These are phyloP conservation scores for Scylla paramamosain DNA, from an alignment of 1,140 invertebrate species.

Conservation along the genomic window DNA sequence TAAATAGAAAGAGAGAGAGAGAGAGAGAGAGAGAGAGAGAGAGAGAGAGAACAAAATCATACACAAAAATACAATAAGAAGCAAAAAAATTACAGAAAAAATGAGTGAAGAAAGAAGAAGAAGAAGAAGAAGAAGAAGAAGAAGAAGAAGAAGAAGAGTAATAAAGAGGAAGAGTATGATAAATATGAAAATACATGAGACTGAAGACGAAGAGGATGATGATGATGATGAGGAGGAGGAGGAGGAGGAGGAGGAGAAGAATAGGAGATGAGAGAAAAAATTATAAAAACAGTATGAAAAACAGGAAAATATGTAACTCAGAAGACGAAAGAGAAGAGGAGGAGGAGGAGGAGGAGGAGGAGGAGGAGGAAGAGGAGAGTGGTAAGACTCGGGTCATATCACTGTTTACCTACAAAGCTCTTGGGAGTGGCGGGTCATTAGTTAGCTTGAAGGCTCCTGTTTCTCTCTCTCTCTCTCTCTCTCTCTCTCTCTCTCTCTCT, in stretches of 20 bases:
- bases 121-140: neutral
- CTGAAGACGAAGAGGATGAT: neutral
- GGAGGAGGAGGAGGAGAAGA: neutral
- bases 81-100: neutral
- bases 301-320: too few species aligned
- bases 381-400: neutral
- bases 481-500: slow-evolving; percentile 16
- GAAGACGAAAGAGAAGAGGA: neutral
- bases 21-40: neutral
- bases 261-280: too few species aligned
- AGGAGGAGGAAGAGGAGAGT: neutral
- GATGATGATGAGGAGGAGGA: neutral
- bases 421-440: slow-evolving; percentile 45
- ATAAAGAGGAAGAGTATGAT: neutral
- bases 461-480: slow-evolving; percentile 11
- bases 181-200: neutral
- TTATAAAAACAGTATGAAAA: too few species aligned
- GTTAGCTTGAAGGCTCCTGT: slow-evolving; percentile 24
- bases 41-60: neutral
- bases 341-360: neutral
- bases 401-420: slow-evolving; percentile 52
- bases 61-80: neutral
- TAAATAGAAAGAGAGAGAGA: neutral
- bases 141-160: neutral
- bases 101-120: neutral